Evolutionary conservation across 2,797 vertebrate species (phyloP).

Genomic region (Poecilia picta): DNA sequence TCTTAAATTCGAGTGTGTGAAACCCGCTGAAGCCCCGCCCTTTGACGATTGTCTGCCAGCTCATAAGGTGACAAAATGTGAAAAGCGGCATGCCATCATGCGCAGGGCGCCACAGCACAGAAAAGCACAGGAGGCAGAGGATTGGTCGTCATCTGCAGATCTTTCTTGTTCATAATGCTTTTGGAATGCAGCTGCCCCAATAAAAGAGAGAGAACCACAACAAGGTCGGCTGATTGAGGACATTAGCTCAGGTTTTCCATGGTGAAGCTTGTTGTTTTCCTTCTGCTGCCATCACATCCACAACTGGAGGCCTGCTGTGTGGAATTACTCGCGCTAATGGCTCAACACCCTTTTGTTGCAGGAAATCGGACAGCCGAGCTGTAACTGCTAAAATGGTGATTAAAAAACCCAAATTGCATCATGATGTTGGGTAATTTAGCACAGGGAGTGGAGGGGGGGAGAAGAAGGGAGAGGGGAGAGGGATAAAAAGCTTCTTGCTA

Average conservation of each 20-base stretch:
- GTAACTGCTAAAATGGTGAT: constrained; percentile 84
- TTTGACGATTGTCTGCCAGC: not conserved
- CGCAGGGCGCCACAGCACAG: not conserved
- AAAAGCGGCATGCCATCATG: not conserved
- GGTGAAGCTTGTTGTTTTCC: constrained; percentile 67
- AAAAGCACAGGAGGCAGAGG: constrained; percentile 25
- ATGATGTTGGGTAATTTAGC: constrained; percentile 79
- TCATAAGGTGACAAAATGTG: not conserved
- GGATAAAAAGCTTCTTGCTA: constrained; percentile 30
- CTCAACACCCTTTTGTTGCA: constrained; percentile 83
- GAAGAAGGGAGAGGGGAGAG: not conserved
- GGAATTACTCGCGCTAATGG: constrained; percentile 84
- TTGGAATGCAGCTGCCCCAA: constrained; percentile 61
- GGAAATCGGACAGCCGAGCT: constrained; percentile 84
- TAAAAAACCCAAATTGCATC: constrained; percentile 86
- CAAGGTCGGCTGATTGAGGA: constrained; percentile 70
- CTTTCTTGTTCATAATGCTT: constrained; percentile 61
- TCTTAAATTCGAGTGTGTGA: too few species aligned
- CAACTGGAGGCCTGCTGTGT: constrained; percentile 83
- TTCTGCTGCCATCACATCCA: constrained; percentile 71
- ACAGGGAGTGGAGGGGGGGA: not conserved
- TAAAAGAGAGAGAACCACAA: constrained; percentile 67
- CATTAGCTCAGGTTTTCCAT: constrained; percentile 81
- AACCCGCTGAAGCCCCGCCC: not conserved
- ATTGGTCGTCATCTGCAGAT: constrained; percentile 52